Evolutionary conservation across 1,140 invertebrate genomes (phyloP).

Genomic region (Drosophila miranda): DNA sequence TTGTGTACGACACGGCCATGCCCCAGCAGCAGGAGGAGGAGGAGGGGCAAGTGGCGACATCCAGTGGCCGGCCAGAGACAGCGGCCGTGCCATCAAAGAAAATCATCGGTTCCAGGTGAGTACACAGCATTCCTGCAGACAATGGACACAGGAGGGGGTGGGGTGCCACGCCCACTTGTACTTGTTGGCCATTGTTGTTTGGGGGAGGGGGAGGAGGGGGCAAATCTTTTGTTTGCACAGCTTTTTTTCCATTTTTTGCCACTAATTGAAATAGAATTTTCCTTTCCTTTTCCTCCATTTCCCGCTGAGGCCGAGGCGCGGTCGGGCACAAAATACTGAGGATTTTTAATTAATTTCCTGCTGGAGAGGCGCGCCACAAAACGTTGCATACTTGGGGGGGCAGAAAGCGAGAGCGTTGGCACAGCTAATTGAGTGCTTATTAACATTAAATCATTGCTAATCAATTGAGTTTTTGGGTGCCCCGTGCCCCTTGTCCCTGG

Average conservation of each 20-base stretch:
- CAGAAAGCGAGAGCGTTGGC: not conserved
- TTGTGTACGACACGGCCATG: constrained; percentile 66
- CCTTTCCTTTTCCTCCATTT: constrained; percentile 24
- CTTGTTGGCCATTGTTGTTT: constrained; percentile 48
- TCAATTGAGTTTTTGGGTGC: constrained; percentile 44
- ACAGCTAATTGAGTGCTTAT: constrained; percentile 64
- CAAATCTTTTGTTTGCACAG: constrained; percentile 74
- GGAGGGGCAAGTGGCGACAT: constrained; percentile 14
- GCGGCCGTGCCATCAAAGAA: constrained; percentile 69
- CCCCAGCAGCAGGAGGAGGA: constrained; percentile 30
- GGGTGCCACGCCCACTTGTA: not conserved
- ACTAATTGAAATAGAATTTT: constrained; percentile 80
- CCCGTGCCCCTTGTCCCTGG: no score
- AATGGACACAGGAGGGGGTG: no score
- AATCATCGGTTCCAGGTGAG: constrained; percentile 82
- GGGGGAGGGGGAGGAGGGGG: not conserved
- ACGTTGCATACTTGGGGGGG: constrained; percentile 64
- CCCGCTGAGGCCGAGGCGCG: no score
- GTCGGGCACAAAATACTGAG: no score
- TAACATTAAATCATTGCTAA: constrained; percentile 75
- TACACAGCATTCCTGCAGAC: constrained; percentile 24
- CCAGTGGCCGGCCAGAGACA: constrained; percentile 9
- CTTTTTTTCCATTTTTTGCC: constrained; percentile 75
- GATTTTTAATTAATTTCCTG: constrained; percentile 75
- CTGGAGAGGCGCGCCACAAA: not conserved